Conservation (phyloP, 2,797 vertebrate species). For the Antennarius maculatus region DNA sequence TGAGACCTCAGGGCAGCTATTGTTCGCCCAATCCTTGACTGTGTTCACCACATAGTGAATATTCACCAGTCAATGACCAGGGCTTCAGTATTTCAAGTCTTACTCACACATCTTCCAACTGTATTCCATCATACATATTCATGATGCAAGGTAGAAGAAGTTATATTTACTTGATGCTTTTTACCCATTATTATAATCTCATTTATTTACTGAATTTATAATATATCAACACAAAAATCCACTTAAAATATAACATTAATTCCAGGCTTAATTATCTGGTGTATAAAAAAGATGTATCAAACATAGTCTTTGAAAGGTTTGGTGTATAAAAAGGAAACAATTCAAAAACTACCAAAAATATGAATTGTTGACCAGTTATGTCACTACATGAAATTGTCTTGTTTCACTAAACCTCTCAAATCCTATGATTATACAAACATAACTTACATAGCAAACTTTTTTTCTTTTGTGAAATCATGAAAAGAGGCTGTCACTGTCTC, state of each 20-base stretch:
- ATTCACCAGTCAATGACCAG: conserved; percentile 5
- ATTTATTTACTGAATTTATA: conserved; percentile 61
- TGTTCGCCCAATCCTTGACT: conserved; percentile 11
- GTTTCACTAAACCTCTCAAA: conserved; percentile 30
- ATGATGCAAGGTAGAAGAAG: conserved; percentile 66
- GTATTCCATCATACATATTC: conserved; percentile 51
- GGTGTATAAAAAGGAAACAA: conserved; percentile 69
- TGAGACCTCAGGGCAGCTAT: conserved; percentile 27
- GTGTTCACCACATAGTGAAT: conserved; percentile 14
- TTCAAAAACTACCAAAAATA: conserved; percentile 50
- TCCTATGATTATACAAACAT: conserved; percentile 45
- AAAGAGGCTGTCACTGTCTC: conserved; percentile 37
- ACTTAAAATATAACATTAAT: conserved; percentile 68
- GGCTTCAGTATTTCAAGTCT: conserved; percentile 27
- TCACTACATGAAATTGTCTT: conserved; percentile 50
- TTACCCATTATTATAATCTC: conserved; percentile 52
- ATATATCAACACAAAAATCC: conserved; percentile 60
- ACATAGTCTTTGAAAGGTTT: conserved; percentile 60
- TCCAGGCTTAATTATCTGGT: conserved; percentile 61
- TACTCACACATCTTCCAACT: conserved; percentile 45
- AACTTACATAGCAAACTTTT: conserved; percentile 20
- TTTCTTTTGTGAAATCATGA: conserved; percentile 14
- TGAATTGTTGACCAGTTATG: conserved; percentile 34
- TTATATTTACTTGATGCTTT: conserved; percentile 41
- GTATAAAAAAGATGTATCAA: conserved; percentile 77